Conservation (phyloP, 1,140 invertebrate species). For the Pachyrhynchus sulphureomaculatus region DNA sequence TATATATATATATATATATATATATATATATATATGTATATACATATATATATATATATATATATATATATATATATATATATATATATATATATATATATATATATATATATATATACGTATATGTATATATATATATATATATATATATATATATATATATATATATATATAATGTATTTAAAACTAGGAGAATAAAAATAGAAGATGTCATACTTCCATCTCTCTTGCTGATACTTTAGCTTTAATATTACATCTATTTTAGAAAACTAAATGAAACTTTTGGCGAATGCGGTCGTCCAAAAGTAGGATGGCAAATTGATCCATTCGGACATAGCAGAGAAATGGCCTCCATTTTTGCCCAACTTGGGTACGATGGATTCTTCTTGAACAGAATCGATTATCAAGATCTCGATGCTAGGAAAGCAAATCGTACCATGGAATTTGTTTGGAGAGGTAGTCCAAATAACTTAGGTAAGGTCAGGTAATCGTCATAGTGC, state of each 20-base stretch:
- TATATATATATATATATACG: too few species aligned
- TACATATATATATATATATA: too few species aligned
- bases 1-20: too few species aligned
- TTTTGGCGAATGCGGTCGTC: slow-evolving; percentile 65
- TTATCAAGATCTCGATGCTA: slow-evolving; percentile 67
- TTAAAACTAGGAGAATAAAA: too few species aligned
- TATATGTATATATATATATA: too few species aligned
- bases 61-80: too few species aligned
- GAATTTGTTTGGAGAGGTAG: slow-evolving; percentile 78
- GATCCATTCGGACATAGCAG: slow-evolving; percentile 74
- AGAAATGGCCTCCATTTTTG: slow-evolving; percentile 69
- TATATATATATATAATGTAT: too few species aligned
- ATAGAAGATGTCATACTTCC: too few species aligned
- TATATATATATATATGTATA: too few species aligned
- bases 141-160: too few species aligned
- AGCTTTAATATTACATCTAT: neutral
- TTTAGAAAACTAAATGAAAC: slow-evolving; percentile 52
- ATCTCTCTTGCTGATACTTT: too few species aligned
- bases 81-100: too few species aligned
- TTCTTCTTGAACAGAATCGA: slow-evolving; percentile 76
- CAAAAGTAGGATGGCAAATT: slow-evolving; percentile 73
- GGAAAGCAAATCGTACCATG: slow-evolving; percentile 64
- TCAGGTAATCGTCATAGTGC: neutral
- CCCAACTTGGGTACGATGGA: slow-evolving; percentile 72
- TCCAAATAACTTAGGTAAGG: slow-evolving; percentile 55